Conservation (phyloP, 1,140 invertebrate species). For the Drosophila insularis region DNA sequence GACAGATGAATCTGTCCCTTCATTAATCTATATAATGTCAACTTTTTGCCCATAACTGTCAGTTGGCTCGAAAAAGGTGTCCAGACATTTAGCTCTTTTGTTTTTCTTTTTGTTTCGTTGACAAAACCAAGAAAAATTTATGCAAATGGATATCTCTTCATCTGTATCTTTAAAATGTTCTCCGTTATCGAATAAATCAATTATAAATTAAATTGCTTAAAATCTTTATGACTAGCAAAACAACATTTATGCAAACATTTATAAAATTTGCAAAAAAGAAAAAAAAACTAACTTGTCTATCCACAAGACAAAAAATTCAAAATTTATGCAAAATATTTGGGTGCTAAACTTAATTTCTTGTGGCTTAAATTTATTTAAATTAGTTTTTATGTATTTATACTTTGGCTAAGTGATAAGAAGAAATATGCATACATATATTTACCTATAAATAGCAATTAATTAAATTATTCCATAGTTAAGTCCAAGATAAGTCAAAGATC, state of each 20-base stretch:
- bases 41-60: constrained; percentile 27
- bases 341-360: constrained; percentile 10
- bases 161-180: constrained; percentile 32
- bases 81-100: constrained; percentile 4
- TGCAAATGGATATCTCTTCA: constrained; percentile 14
- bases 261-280: neutral
- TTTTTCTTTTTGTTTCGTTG: constrained; percentile 9
- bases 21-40: constrained; percentile 60
- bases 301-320: constrained; percentile 9
- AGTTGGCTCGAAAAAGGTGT: constrained; percentile 41
- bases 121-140: constrained; percentile 55
- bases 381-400: neutral
- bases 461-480: neutral
- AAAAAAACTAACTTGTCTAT: no score
- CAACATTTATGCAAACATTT: constrained; percentile 16
- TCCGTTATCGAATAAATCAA: constrained; percentile 54
- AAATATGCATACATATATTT: neutral
- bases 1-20: constrained; percentile 37
- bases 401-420: neutral
- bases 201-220: constrained; percentile 43
- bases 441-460: constrained; percentile 8
- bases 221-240: constrained; percentile 31
- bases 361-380: constrained; percentile 32
- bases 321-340: constrained; percentile 41
- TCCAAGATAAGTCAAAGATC: no score